Base-by-base conservation (phyloP, 2,113 vertebrate species). In the Gavia stellata region DNA sequence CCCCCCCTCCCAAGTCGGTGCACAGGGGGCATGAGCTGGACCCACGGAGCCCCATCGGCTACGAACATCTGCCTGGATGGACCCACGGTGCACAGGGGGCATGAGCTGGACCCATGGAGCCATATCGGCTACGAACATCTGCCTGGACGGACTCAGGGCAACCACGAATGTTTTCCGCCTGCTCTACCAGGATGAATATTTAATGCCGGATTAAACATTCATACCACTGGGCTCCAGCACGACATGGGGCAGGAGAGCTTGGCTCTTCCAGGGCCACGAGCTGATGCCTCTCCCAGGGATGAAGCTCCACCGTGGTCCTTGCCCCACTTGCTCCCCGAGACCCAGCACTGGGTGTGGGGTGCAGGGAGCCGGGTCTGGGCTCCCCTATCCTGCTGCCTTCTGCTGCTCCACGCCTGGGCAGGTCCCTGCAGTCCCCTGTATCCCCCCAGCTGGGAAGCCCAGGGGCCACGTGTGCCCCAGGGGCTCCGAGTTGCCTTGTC, bases 81-180 rank as follows among this genome's bases (percentile, higher is more conserved):
- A 71, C 23, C 15, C 73, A 34, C 3, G 1, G 24, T 73, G 47
- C 5, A 6, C 1, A 2, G 40, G 7, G 26, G 0, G 1, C 2
- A 5, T 68, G 67, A 90, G 15, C 62, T 50, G 72, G 71, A 86
- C 47, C 17, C n/a, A 7, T 2, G 1, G 67, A 90, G 70, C 42
- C 45, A 33, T 63, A 13, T 13, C 3, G 1, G 42, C 86, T 86
- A 59, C 4, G 0, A 34, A 31, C 0, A 0, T 7, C 42, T 67
- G n/a, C n/a, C 47, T 8, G 5, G 34, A 42, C 36, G 65, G 86
- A 71, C 23, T 13, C 73, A 34, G 44, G n/a, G 44, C 1, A 3
- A 75, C 50, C 11, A 25, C 3, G 1, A 25, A 81, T 36, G 33
- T 55, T 85, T 94, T 81, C 47, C 2, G 0, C 62, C 52, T 1